Evolutionary conservation across 2,888 invertebrate genomes (phyloP), one percentile per base, ranked within the genome.

Genomic region (Megaustenia siamemsis): DNA sequence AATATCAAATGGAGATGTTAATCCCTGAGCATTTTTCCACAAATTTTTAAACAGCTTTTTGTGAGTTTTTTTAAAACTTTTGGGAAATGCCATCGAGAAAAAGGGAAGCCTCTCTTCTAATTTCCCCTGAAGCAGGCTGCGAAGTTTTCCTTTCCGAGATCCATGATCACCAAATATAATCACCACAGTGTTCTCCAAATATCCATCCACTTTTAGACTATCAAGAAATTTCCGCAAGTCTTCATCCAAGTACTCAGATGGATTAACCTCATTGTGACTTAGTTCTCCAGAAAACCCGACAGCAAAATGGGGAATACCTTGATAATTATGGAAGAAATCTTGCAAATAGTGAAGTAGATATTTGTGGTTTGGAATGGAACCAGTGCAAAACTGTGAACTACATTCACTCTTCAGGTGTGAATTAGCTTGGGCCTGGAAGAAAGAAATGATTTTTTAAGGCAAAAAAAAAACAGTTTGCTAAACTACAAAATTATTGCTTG

Each of bases 101-200:
- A 93, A 87, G 0, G 93, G 93, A n/a, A 93, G 88, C 32, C 93
- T 86, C 79, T 93, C 93, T 82, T 93, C 93, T 43, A 92, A 88
- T 86, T 93, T 93, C 8, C 93, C 93, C 75, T 92, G 92, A 12
- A 91, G 88, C 0, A 92, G 91, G 45, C 88, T 82, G 12, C 93
- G 87, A 15, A 92, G 90, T 40, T 87, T 86, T 35, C 90, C 90
- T 79, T 92, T 91, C 24, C 92, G 84, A 6, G 92, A 91, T 10
- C 93, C 93, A 87, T 93, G 93, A 82, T 93, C 93, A 2, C 89
- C 89, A 90, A 93, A 90, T 12, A 93, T 84, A 28, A 93, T 86
- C 24, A 93, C 66, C 32, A 93, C 60, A 0, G 93, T 92, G 83
- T 93, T 91, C 56, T 91, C 89, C 45, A 93, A 88, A 83, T 89